phyloP scores from a whole-genome alignment of 2,113 vertebrate genomes.

The Pimephales promelas region DNA sequence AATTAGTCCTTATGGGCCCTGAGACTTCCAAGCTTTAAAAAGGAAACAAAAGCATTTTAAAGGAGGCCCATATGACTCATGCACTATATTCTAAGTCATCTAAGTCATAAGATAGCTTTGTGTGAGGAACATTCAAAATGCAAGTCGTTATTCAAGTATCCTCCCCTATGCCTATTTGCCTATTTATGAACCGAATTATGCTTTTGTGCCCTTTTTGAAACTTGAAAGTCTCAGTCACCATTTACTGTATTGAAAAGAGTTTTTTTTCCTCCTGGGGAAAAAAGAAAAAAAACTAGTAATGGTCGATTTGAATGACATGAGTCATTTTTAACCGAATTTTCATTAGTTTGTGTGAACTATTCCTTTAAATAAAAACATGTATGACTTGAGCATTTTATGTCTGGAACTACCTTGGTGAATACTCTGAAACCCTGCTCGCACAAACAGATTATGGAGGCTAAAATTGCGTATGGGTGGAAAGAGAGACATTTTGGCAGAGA shows the following conservation, averaged over 20 bases:
- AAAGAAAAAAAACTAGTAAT: not conserved
- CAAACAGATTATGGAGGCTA: slow-evolving; percentile 18
- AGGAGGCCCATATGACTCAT: not conserved
- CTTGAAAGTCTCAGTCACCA: not conserved
- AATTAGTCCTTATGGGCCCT: not conserved
- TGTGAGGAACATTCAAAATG: not conserved
- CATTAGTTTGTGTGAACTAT: not conserved
- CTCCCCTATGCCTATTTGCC: not conserved
- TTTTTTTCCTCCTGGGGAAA: too few relatives aligned
- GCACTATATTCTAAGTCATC: not conserved
- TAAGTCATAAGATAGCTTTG: not conserved
- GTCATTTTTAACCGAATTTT: not conserved
- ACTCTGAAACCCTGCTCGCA: not conserved
- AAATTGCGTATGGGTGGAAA: not conserved
- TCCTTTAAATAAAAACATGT: not conserved
- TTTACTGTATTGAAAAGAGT: not conserved
- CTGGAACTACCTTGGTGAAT: not conserved
- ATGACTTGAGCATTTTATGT: not conserved
- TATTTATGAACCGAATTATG: not conserved
- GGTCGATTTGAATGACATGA: not conserved
- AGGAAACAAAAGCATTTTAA: not conserved
- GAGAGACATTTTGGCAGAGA: slow-evolving; percentile 22
- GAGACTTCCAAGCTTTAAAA: not conserved
- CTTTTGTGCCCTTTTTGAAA: not conserved
- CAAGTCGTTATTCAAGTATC: not conserved